Percentiles rank a stretch among this genome's conserved stretches.
These are phyloP conservation scores for Griposia aprilina DNA, from an alignment of 2,888 invertebrate genomes.

Conservation along the genomic window DNA sequence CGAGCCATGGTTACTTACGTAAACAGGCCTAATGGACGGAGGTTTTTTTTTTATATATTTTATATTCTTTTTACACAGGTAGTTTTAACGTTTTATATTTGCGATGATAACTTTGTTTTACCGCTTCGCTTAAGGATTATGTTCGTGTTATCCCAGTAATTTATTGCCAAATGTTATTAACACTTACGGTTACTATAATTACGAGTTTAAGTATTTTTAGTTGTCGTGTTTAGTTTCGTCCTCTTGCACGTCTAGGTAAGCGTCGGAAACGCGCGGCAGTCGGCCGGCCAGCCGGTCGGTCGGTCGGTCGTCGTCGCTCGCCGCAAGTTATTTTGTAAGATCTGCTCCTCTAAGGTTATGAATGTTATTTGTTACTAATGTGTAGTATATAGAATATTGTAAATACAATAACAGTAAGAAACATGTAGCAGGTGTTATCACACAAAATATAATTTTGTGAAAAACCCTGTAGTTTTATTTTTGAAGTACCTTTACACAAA, in stretches of 20 bases:
- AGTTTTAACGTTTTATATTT: conserved; percentile 77
- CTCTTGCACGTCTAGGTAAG: conserved; percentile 60
- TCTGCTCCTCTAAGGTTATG: conserved; percentile 90
- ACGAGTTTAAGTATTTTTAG: conserved; percentile 78
- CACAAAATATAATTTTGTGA: conserved; percentile 92
- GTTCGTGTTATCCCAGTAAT: conserved; percentile 89
- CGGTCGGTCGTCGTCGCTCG: conserved; percentile 58
- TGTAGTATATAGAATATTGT: conserved; percentile 90
- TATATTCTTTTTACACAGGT: conserved; percentile 82
- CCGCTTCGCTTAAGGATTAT: conserved; percentile 84
- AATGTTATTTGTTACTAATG: conserved; percentile 91
- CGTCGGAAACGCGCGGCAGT: conserved; percentile 40
- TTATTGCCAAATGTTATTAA: conserved; percentile 91
- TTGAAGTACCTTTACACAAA: not conserved
- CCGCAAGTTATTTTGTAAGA: conserved; percentile 85
- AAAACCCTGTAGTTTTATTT: conserved; percentile 76
- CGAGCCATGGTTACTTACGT: conserved; percentile 61
- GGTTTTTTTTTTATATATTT: conserved; percentile 78
- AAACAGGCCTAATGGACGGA: conserved; percentile 78
- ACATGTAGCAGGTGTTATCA: conserved; percentile 91
- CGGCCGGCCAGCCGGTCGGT: conserved; percentile 21
- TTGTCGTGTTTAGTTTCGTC: conserved; percentile 73
- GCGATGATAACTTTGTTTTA: conserved; percentile 80
- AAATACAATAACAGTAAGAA: conserved; percentile 88
- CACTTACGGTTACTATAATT: conserved; percentile 80